Conservation (phyloP, 2,888 invertebrate genomes). For the Tuta absoluta region DNA sequence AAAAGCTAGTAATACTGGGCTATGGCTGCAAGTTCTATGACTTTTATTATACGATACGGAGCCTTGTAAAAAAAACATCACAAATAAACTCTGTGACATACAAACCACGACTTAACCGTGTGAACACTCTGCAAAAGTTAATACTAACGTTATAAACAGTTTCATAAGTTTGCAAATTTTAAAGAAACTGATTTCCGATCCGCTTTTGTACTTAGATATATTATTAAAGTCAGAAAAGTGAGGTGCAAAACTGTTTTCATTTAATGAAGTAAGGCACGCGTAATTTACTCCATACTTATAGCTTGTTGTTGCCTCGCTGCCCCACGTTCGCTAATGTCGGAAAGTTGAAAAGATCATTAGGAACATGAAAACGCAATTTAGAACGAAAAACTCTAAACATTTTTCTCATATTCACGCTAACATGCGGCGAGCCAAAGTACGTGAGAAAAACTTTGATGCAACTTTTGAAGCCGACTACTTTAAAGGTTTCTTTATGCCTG, state of each 20-base stretch:
- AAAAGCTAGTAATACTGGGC: too few species aligned
- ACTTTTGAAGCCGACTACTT: neutral
- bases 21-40: too few species aligned
- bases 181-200: too few species aligned
- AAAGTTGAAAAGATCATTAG: slow-evolving; percentile 60
- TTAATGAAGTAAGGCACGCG: slow-evolving; percentile 55
- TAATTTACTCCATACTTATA: slow-evolving; percentile 44
- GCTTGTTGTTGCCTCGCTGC: slow-evolving; percentile 35
- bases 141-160: too few species aligned
- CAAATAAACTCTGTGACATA: too few species aligned
- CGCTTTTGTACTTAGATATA: neutral
- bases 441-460: neutral
- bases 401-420: slow-evolving; percentile 19
- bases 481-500: too few species aligned
- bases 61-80: too few species aligned
- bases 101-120: too few species aligned
- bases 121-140: too few species aligned
- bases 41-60: too few species aligned
- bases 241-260: slow-evolving; percentile 26
- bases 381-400: slow-evolving; percentile 37
- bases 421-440: neutral
- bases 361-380: slow-evolving; percentile 50
- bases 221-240: neutral
- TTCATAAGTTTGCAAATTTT: too few species aligned
- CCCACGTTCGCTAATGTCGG: slow-evolving; percentile 51